Percentiles rank a stretch among this genome's conserved stretches.
phyloP scores from a whole-genome alignment of 2,888 invertebrate species.

The Notodonta ziczac region DNA sequence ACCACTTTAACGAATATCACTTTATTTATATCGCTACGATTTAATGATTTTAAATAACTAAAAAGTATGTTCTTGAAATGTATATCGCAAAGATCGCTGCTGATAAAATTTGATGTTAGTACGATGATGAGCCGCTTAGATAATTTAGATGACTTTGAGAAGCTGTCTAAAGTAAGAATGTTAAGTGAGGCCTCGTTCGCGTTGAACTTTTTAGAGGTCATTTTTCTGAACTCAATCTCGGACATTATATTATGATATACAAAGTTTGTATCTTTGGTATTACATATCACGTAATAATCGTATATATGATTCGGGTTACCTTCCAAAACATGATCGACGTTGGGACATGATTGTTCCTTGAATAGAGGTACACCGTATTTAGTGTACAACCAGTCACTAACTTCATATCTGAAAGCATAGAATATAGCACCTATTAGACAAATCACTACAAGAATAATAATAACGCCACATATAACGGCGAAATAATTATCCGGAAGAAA shows the following conservation, averaged over 20 bases:
- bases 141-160: constrained; percentile 77
- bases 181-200: constrained; percentile 87
- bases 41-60: constrained; percentile 77
- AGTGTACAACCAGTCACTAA: constrained; percentile 91
- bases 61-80: constrained; percentile 81
- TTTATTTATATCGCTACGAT: constrained; percentile 77
- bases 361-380: constrained; percentile 91
- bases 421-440: constrained; percentile 88
- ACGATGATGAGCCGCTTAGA: constrained; percentile 83
- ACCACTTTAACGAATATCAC: constrained; percentile 77
- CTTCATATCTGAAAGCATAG: constrained; percentile 90
- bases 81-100: constrained; percentile 76
- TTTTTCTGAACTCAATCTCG: constrained; percentile 89
- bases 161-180: constrained; percentile 83
- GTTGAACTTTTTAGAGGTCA: constrained; percentile 89
- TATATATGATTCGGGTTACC: constrained; percentile 90
- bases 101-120: constrained; percentile 85
- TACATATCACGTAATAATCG: constrained; percentile 95
- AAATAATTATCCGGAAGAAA: constrained; percentile 89
- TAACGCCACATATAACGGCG: constrained; percentile 89
- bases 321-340: constrained; percentile 85
- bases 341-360: constrained; percentile 87
- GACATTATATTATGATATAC: constrained; percentile 87
- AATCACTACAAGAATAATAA: constrained; percentile 88
- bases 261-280: constrained; percentile 91